These are phyloP conservation scores for Chrysaora quinquecirrha DNA, from an alignment of 30 jellyfish, hydroid and myxozoan species.

Conservation along the genomic window DNA sequence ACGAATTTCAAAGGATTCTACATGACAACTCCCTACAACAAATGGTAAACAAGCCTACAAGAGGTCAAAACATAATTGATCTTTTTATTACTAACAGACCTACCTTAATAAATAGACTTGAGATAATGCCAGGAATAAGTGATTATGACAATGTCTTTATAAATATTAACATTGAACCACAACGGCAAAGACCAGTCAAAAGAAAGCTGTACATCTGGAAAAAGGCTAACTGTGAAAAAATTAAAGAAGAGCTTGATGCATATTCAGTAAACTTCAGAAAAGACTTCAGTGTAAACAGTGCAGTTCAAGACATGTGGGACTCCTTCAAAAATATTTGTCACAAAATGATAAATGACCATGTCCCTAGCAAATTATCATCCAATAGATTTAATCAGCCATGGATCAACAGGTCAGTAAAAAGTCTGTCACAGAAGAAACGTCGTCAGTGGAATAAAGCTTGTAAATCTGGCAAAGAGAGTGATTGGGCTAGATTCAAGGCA, in stretches of 20 bases:
- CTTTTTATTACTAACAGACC: conserved; percentile 28
- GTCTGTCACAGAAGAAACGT: conserved; percentile 63
- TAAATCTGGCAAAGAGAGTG: neutral
- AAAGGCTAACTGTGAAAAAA: conserved; percentile 35
- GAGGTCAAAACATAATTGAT: conserved; percentile 31
- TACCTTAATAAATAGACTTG: conserved; percentile 24
- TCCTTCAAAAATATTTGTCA: conserved; percentile 24
- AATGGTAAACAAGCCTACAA: conserved; percentile 44
- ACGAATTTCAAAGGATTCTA: conserved; percentile 23
- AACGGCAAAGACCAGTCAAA: conserved; percentile 29
- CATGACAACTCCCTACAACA: conserved; percentile 25
- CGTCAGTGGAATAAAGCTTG: conserved; percentile 27
- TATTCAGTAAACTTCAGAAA: conserved; percentile 20
- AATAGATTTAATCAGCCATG: conserved; percentile 41
- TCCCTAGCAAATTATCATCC: conserved; percentile 24
- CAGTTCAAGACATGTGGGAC: conserved; percentile 39
- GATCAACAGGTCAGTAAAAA: conserved; percentile 71
- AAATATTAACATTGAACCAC: conserved; percentile 28
- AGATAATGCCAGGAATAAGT: conserved; percentile 49
- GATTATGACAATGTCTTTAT: conserved; percentile 16
- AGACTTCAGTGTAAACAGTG: conserved; percentile 30
- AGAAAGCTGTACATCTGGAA: conserved; percentile 45
- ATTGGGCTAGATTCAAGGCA: conserved; percentile 4
- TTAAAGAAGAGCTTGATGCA: conserved; percentile 24
- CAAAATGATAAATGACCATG: conserved; percentile 17